phyloP scores from a whole-genome alignment of 2,888 invertebrate genomes.

The Macrosiphum euphorbiae region DNA sequence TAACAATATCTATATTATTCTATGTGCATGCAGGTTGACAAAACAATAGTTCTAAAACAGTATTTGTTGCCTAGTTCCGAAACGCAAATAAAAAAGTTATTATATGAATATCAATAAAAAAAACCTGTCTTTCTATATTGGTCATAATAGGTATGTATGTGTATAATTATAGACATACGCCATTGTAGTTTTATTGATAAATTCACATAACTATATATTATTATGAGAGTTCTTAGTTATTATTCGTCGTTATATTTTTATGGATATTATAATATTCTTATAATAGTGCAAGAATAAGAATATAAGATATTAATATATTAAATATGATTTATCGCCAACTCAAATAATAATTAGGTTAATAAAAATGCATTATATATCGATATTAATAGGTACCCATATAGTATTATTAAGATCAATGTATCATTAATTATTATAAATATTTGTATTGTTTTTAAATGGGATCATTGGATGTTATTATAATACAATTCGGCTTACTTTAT shows the following conservation, averaged over 20 bases:
- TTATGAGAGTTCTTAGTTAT: not conserved
- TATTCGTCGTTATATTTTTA: not conserved
- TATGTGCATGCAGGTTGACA: not conserved
- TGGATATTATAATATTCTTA: not conserved
- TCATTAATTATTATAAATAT: not conserved
- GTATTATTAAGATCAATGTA: not conserved
- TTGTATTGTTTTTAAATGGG: not conserved
- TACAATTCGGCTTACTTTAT: not conserved
- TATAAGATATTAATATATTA: not conserved
- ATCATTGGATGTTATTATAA: not conserved
- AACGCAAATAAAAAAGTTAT: not conserved
- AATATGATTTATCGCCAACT: not conserved
- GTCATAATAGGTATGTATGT: not conserved
- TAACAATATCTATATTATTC: not conserved
- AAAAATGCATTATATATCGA: not conserved
- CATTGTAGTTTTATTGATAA: not conserved
- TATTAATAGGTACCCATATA: not conserved
- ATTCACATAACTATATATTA: not conserved
- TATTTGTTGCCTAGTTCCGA: not conserved
- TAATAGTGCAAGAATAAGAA: not conserved
- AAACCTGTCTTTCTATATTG: not conserved
- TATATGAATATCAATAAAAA: not conserved
- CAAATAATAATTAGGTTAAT: not conserved
- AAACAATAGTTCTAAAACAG: not conserved
- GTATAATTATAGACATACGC: not conserved